Percentiles rank a stretch among this genome's conserved stretches.
phyloP scores from a whole-genome alignment of 2,797 vertebrate species.

The Hypotaenidia okinawae region DNA sequence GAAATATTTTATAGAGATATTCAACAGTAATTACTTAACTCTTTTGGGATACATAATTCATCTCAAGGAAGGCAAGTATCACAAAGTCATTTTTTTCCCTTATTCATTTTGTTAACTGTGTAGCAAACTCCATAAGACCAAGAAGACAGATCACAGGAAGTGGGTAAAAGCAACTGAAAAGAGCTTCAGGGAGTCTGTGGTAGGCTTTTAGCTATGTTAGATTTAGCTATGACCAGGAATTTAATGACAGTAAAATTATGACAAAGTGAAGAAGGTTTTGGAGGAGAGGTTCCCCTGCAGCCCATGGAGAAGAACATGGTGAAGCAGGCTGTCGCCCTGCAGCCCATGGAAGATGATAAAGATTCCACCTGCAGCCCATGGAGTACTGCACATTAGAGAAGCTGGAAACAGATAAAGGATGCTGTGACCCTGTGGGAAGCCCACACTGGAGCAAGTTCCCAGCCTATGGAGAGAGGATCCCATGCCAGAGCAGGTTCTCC shows the following conservation, averaged over 20 bases:
- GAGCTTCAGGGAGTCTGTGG: background rate
- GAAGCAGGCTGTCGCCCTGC: too few relatives aligned
- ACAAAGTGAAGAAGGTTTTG: background rate
- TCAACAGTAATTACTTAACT: background rate
- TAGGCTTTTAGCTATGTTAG: background rate
- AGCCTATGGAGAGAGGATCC: too few relatives aligned
- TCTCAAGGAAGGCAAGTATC: background rate
- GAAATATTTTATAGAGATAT: background rate
- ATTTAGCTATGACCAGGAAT: background rate
- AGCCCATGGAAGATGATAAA: too few relatives aligned
- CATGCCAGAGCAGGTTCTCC: too few relatives aligned
- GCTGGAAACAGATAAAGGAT: too few relatives aligned
- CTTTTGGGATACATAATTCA: background rate
- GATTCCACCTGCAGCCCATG: too few relatives aligned
- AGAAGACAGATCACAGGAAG: background rate
- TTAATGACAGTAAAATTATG: background rate
- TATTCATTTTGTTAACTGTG: background rate
- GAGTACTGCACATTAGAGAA: too few relatives aligned
- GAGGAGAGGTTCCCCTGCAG: too few relatives aligned
- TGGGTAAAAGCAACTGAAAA: background rate
- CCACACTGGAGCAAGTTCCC: too few relatives aligned
- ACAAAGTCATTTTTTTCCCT: background rate
- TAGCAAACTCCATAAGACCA: background rate
- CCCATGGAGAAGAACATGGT: too few relatives aligned
- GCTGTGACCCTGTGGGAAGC: too few relatives aligned